Conservation (phyloP, 2,113 vertebrate species). For the Sapayoa aenigma region DNA sequence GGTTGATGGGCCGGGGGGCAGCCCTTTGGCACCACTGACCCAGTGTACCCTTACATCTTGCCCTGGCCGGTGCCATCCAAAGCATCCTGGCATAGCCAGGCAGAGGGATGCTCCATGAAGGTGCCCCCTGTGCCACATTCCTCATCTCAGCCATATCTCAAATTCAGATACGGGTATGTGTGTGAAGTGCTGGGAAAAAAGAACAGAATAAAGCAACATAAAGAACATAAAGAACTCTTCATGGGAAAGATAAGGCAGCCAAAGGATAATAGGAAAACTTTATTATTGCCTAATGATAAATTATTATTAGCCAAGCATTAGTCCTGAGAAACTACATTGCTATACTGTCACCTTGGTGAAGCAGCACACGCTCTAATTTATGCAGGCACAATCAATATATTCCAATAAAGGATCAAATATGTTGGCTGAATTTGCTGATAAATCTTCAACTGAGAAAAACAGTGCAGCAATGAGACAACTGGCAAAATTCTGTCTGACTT, state of each 20-base stretch:
- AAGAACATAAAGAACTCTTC: background rate
- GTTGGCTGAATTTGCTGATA: background rate
- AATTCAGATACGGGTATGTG: background rate
- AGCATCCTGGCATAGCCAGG: background rate
- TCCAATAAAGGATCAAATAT: background rate
- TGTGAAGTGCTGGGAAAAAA: background rate
- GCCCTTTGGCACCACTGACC: fast-evolving
- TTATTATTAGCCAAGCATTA: background rate
- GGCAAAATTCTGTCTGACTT: background rate
- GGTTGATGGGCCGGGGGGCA: background rate
- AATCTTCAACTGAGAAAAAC: background rate
- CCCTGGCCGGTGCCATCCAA: fast-evolving
- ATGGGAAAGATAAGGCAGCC: background rate
- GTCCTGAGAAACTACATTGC: background rate
- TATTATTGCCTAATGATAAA: background rate
- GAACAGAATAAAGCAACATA: background rate
- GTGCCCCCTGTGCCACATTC: fast-evolving
- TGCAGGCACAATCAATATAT: background rate
- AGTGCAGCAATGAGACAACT: background rate
- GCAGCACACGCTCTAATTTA: background rate
- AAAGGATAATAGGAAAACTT: background rate
- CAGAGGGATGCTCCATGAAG: fast-evolving
- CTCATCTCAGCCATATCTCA: background rate
- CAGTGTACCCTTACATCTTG: fast-evolving
- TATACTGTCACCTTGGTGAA: background rate